Conservation (phyloP, 2,888 invertebrate genomes). For the Mactromeris polynyma region DNA sequence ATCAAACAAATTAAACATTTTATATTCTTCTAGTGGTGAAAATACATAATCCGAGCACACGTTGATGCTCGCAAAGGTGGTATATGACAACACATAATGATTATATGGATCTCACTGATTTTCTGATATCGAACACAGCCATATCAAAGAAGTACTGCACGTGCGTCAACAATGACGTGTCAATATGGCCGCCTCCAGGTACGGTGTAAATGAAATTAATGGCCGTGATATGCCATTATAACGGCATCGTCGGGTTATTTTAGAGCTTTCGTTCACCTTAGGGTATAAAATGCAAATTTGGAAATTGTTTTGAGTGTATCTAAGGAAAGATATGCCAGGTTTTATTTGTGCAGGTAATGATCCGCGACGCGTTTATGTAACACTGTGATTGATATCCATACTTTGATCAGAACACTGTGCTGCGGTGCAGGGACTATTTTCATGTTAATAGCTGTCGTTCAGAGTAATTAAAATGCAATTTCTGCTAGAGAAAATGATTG, state of each 20-base stretch:
- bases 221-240: constrained; percentile 19
- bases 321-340: constrained; percentile 26
- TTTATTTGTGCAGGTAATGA: constrained; percentile 53
- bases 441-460: constrained; percentile 38
- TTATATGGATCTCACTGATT: constrained; percentile 3
- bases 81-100: not conserved
- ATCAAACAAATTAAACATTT: constrained; percentile 6
- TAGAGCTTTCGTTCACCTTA: not conserved
- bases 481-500: not conserved
- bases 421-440: constrained; percentile 37
- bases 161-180: constrained; percentile 44
- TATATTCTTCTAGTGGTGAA: not conserved
- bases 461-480: constrained; percentile 49
- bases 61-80: not conserved
- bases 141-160: constrained; percentile 35
- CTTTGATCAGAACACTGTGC: constrained; percentile 44
- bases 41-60: constrained; percentile 13
- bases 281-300: constrained; percentile 49
- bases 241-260: constrained; percentile 24
- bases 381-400: constrained; percentile 16
- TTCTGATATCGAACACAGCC: constrained; percentile 19
- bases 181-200: constrained; percentile 35
- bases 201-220: constrained; percentile 39
- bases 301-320: constrained; percentile 36
- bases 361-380: constrained; percentile 35